These are phyloP conservation scores for Motacilla tschutschensis DNA, from an alignment of 2,113 vertebrate species.

Conservation along the genomic window DNA sequence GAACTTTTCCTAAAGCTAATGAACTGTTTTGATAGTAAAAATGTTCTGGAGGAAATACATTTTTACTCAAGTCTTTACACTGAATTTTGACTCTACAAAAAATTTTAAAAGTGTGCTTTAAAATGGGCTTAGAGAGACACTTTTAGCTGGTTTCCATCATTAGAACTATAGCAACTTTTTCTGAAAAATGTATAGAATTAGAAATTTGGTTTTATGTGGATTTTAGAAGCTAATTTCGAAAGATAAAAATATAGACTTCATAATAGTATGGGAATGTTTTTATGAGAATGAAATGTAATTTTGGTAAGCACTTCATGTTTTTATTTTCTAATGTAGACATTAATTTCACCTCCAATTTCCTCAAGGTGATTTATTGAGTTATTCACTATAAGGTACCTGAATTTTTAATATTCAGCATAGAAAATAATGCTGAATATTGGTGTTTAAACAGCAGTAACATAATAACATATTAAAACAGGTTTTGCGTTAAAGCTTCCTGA, in stretches of 20 bases:
- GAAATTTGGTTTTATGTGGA: background rate
- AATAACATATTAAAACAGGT: background rate
- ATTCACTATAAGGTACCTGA: background rate
- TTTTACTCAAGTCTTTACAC: background rate
- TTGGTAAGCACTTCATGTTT: background rate
- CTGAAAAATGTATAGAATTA: background rate
- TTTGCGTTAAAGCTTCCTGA: background rate
- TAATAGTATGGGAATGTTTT: background rate
- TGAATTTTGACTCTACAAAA: background rate
- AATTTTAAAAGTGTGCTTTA: background rate
- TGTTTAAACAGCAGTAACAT: background rate
- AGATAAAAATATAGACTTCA: background rate
- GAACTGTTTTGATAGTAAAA: background rate
- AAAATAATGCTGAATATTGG: background rate
- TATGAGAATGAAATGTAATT: background rate
- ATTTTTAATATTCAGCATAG: background rate
- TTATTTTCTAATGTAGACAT: background rate
- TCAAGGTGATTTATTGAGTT: background rate
- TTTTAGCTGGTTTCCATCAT: background rate
- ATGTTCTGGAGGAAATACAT: background rate
- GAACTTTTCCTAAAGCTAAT: conserved; percentile 26
- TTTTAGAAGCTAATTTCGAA: background rate
- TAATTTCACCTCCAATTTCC: background rate
- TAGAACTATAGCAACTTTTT: background rate
- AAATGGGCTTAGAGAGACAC: background rate